Percentiles rank a stretch among this genome's conserved stretches.
Evolutionary conservation across 2,113 vertebrate species (phyloP).

Genomic region (Paracanthobrama guichenoti): DNA sequence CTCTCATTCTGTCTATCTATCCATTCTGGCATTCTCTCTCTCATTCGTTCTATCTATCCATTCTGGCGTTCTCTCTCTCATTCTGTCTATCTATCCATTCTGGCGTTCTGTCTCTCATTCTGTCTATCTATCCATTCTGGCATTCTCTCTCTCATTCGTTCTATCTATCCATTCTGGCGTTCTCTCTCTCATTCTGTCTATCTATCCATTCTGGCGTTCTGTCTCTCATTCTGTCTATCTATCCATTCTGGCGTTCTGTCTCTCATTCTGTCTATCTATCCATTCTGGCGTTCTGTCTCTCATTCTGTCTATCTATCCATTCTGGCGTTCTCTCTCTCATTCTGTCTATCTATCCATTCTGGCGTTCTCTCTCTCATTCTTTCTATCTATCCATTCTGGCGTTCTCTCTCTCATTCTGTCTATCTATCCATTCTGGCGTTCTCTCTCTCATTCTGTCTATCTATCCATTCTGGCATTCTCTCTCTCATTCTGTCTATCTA

Average conservation of each 20-base stretch:
- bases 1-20: neutral
- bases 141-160: neutral
- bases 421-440: too few relatives aligned
- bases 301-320: neutral
- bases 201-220: neutral
- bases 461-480: too few relatives aligned
- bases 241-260: neutral
- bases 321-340: fast-evolving
- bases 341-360: neutral
- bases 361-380: neutral
- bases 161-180: neutral
- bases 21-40: neutral
- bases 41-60: neutral
- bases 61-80: neutral
- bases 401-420: too few relatives aligned
- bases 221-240: neutral
- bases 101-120: neutral
- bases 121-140: neutral
- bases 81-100: neutral
- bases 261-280: neutral
- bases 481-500: too few relatives aligned
- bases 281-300: neutral
- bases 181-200: neutral
- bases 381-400: neutral
- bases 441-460: too few relatives aligned